A percentile compares a stretch with the other conserved stretches of the same genome.
These are phyloP conservation scores for Falcunculus frontatus DNA, from an alignment of 2,113 vertebrate species.

Conservation along the genomic window DNA sequence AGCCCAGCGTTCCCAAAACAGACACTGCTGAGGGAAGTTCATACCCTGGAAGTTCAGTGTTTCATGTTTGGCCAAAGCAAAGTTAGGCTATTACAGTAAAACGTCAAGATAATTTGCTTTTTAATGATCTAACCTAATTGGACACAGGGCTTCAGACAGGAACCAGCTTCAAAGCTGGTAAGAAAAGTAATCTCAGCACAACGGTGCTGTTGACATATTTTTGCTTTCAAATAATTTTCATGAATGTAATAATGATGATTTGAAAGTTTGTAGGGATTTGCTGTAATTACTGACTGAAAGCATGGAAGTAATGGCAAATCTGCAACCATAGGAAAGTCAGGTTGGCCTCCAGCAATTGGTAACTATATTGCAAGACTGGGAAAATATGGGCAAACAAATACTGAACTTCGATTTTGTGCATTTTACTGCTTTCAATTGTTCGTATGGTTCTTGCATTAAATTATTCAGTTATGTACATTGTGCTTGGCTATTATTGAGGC, in stretches of 20 bases:
- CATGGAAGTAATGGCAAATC: background rate
- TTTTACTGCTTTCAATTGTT: background rate
- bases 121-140: background rate
- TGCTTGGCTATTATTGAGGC: background rate
- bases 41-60: background rate
- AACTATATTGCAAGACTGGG: background rate
- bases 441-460: background rate
- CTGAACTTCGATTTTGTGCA: background rate
- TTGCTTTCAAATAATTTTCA: background rate
- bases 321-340: background rate
- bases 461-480: background rate
- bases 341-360: background rate
- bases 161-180: background rate
- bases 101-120: background rate
- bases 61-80: conserved; percentile 1
- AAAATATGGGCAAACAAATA: background rate
- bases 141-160: background rate
- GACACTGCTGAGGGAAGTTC: background rate
- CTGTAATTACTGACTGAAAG: background rate
- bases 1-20: background rate
- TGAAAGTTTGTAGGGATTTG: background rate
- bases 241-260: background rate
- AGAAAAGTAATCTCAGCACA: background rate
- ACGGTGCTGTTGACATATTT: background rate
- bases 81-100: conserved; percentile 18